phyloP scores from a whole-genome alignment of 2,797 vertebrate species.

The Meriones psammophilus region DNA sequence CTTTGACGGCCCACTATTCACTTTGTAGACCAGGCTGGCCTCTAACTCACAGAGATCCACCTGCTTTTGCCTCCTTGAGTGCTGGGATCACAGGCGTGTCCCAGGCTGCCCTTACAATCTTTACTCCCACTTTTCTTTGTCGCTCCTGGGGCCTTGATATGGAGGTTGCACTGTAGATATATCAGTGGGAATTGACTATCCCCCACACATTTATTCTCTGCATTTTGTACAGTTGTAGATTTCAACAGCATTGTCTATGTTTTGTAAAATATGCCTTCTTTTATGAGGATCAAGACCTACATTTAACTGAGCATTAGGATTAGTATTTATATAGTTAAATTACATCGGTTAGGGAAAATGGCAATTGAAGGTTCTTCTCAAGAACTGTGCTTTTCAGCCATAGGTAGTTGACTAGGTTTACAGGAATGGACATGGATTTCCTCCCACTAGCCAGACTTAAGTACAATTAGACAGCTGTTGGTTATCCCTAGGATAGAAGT shows the following conservation, averaged over 20 bases:
- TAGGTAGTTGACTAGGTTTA: not conserved
- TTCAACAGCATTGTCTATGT: not conserved
- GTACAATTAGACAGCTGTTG: not conserved
- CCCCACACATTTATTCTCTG: not conserved
- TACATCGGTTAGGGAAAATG: not conserved
- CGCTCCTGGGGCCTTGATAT: not conserved
- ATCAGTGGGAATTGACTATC: not conserved
- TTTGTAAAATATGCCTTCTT: not conserved
- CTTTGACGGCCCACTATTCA: no score
- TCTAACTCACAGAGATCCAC: no score
- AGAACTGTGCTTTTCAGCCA: not conserved
- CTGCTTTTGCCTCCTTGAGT: no score
- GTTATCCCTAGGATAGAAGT: not conserved
- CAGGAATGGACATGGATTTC: not conserved
- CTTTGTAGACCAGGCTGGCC: no score
- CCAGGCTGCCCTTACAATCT: not conserved
- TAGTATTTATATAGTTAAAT: not conserved
- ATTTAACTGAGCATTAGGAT: not conserved
- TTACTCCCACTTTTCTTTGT: not conserved
- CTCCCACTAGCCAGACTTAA: not conserved
- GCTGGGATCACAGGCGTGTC: no score
- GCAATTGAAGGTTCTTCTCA: not conserved
- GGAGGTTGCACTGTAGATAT: not conserved
- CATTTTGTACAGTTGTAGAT: not conserved
- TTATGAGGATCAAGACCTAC: not conserved